These are phyloP conservation scores for Propsilocerus akamusi DNA, from an alignment of 1,140 invertebrate species.

Conservation along the genomic window DNA sequence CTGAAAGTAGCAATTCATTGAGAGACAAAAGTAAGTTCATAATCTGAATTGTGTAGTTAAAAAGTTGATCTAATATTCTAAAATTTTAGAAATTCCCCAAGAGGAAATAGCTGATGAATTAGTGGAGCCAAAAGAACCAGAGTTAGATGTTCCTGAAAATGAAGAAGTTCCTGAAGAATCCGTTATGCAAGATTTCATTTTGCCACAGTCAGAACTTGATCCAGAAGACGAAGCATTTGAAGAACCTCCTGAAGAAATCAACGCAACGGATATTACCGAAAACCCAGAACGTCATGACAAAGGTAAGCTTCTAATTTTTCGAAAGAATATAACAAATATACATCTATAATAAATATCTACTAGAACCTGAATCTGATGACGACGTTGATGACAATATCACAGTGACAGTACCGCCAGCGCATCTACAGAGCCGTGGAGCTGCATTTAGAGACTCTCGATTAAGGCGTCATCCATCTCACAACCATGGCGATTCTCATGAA, in stretches of 20 bases:
- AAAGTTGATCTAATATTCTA: too few relatives aligned
- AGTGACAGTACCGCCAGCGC: constrained; percentile 29
- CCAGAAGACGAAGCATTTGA: background rate
- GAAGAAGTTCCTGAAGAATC: background rate
- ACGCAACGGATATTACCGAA: background rate
- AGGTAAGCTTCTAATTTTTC: background rate
- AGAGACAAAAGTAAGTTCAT: background rate
- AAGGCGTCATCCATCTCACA: background rate
- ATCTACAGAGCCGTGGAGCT: constrained; percentile 7
- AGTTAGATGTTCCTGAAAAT: constrained; percentile 8
- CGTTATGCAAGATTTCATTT: background rate
- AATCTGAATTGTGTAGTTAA: background rate
- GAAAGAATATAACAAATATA: too few relatives aligned
- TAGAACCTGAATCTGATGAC: constrained; percentile 1
- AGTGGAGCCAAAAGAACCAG: constrained; percentile 16
- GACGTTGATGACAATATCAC: constrained; percentile 36
- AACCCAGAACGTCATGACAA: constrained; percentile 3
- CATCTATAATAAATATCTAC: background rate
- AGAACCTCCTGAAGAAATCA: constrained; percentile 4
- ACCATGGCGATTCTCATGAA: background rate
- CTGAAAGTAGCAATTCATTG: constrained; percentile 64
- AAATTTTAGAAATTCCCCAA: constrained; percentile 1
- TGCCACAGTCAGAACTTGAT: background rate
- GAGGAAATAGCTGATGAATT: constrained; percentile 8
- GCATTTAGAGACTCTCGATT: constrained; percentile 13